phyloP scores from a whole-genome alignment of 2,113 vertebrate species.

The Acrocephalus kingi region DNA sequence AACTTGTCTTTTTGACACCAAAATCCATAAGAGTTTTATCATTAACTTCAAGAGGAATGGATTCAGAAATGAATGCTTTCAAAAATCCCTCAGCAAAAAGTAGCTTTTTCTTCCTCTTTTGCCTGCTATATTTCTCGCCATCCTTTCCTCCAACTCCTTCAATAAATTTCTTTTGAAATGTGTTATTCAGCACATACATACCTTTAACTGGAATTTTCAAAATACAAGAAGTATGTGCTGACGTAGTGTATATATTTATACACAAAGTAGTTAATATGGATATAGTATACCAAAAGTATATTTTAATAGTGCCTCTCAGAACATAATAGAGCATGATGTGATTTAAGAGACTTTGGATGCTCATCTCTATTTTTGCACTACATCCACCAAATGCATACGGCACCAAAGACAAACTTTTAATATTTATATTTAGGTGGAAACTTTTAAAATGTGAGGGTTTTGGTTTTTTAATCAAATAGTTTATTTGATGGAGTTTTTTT shows the following conservation, averaged over 20 bases:
- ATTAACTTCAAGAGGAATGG: background rate
- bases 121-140: background rate
- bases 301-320: background rate
- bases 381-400: background rate
- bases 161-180: background rate
- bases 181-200: background rate
- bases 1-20: background rate
- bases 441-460: background rate
- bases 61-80: background rate
- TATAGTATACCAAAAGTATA: background rate
- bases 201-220: background rate
- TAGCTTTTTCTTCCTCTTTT: background rate
- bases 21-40: background rate
- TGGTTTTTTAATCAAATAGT: background rate
- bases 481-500: rapidly evolving
- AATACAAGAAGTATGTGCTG: background rate
- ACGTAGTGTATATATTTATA: background rate
- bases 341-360: background rate
- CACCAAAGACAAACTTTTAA: background rate
- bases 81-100: background rate
- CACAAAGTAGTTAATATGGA: background rate
- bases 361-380: background rate
- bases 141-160: background rate
- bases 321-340: background rate
- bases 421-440: background rate